A percentile compares a stretch with the other conserved stretches of the same genome.
phyloP scores from a whole-genome alignment of 2,113 vertebrate genomes.

The Caretta caretta region DNA sequence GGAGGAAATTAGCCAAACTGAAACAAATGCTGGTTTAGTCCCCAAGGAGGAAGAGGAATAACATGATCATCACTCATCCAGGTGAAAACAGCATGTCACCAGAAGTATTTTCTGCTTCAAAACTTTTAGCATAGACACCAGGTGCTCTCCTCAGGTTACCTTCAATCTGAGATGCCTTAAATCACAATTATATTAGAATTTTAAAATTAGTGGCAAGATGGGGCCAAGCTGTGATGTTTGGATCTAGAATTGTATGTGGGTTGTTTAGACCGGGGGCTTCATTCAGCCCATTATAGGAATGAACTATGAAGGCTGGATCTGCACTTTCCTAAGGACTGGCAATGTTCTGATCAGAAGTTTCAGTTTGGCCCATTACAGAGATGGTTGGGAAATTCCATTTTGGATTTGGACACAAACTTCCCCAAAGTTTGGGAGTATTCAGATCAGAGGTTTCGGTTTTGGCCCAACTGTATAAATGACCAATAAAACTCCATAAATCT shows the following conservation, averaged over 20 bases:
- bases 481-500: background rate
- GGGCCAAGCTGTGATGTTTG: background rate
- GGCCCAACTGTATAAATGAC: background rate
- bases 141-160: background rate
- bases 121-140: background rate
- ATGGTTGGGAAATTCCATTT: background rate
- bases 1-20: background rate
- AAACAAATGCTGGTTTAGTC: background rate
- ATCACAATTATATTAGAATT: background rate
- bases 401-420: background rate
- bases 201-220: background rate
- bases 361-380: background rate
- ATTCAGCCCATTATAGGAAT: background rate
- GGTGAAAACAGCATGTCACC: background rate
- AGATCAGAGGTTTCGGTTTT: background rate
- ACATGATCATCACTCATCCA: background rate
- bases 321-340: background rate
- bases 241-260: background rate
- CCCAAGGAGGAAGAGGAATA: background rate
- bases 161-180: background rate
- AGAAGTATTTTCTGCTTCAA: background rate
- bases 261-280: background rate
- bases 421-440: background rate
- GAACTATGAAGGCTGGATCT: background rate
- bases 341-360: background rate